Conservation (phyloP, 2,888 invertebrate genomes). For the Latrodectus hesperus region DNA sequence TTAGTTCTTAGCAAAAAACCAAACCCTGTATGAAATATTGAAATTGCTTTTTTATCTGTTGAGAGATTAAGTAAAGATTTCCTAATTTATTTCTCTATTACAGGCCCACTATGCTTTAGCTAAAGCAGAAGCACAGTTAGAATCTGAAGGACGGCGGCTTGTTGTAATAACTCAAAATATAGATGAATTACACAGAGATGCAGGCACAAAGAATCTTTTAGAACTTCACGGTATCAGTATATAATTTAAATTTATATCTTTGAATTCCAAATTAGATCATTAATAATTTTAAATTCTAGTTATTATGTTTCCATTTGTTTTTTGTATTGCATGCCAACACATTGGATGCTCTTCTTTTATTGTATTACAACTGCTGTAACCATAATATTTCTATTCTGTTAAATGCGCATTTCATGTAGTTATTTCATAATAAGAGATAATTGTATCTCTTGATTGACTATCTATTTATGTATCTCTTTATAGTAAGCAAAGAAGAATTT, state of each 20-base stretch:
- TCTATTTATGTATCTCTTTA: too few relatives aligned
- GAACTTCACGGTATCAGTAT: slow-evolving; percentile 79
- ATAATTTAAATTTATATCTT: not conserved
- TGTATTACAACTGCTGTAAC: too few relatives aligned
- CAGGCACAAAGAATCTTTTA: slow-evolving; percentile 79
- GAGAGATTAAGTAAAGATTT: too few relatives aligned
- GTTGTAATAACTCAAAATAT: slow-evolving; percentile 81
- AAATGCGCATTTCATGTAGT: too few relatives aligned
- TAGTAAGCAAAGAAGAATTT: too few relatives aligned
- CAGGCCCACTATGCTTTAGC: slow-evolving; percentile 84
- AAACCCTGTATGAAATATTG: slow-evolving; percentile 75
- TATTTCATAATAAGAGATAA: too few relatives aligned
- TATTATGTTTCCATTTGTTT: too few relatives aligned
- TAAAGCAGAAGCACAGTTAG: slow-evolving; percentile 80
- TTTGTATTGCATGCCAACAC: too few relatives aligned
- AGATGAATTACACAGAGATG: slow-evolving; percentile 80
- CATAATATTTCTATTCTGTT: too few relatives aligned
- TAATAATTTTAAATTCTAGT: not conserved
- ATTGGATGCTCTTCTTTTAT: too few relatives aligned
- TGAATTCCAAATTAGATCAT: not conserved
- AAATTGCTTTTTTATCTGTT: not conserved
- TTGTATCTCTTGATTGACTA: too few relatives aligned
- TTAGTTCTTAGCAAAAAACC: slow-evolving; percentile 83
- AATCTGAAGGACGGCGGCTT: slow-evolving; percentile 77
- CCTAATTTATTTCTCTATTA: slow-evolving; percentile 69